Evolutionary conservation across 2,888 invertebrate species (phyloP).

Genomic region (Automeris io): DNA sequence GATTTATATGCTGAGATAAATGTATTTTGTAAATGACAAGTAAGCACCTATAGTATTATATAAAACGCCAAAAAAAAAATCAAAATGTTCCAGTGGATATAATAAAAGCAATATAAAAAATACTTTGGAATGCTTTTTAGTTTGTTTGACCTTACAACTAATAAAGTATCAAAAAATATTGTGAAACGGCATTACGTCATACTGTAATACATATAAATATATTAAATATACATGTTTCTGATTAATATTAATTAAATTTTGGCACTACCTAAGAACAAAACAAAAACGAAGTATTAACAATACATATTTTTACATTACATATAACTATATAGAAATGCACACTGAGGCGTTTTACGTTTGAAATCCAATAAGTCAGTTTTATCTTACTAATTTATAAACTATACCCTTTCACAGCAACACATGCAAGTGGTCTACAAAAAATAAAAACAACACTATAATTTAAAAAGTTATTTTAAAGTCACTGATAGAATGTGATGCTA

Average conservation of each 20-base stretch:
- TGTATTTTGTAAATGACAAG: too few relatives aligned
- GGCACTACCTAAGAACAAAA: constrained; percentile 33
- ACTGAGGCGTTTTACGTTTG: too few relatives aligned
- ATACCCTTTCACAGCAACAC: too few relatives aligned
- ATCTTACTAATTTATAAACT: too few relatives aligned
- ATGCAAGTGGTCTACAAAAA: too few relatives aligned
- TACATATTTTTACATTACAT: constrained; percentile 14
- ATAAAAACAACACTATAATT: too few relatives aligned
- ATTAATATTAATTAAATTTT: constrained; percentile 24
- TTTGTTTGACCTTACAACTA: neutral
- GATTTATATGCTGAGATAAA: too few relatives aligned
- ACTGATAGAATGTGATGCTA: too few relatives aligned
- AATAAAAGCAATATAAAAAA: neutral
- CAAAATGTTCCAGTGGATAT: too few relatives aligned
- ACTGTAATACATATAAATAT: neutral
- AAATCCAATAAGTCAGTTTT: too few relatives aligned
- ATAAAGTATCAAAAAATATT: constrained; percentile 1
- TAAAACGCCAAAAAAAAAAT: neutral
- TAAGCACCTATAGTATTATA: neutral
- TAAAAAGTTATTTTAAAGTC: too few relatives aligned
- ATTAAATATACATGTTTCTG: neutral
- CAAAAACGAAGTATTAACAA: constrained; percentile 7
- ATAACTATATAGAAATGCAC: neutral
- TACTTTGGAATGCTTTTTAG: neutral
- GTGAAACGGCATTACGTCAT: neutral